Base-by-base conservation (phyloP, 2,797 vertebrate genomes). In the Salarias fasciatus region DNA sequence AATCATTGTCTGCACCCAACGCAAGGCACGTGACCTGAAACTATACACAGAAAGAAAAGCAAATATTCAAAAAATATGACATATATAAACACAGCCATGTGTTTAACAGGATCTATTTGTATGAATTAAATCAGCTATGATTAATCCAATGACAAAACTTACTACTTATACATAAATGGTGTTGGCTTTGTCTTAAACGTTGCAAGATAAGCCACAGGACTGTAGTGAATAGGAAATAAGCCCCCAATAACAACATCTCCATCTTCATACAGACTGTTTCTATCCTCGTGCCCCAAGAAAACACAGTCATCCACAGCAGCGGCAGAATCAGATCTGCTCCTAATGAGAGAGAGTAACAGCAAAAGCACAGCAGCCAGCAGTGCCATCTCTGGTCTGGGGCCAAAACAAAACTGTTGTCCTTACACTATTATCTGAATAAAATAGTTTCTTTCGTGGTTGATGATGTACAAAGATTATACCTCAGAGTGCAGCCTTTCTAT, bases 1-100 rank as follows among this genome's bases (percentile, higher is more conserved):
- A 24, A 67, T 83, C 92, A 93, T 91, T 3, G 90, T 91, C 56
- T 86, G 85, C 76, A 90, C 89, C 90, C 91, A 91, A 36, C 89
- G 86, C 13, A 92, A 74, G 9, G 89, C 86, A 59, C 88, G 79
- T 42, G 86, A 67, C 28, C 65, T 87, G 51, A 92, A 93, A 72
- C 91, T 92, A 69, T 37, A 63, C 10, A n/a, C 4, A 61, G n/a
- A 77, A 7, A 30, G 6, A 66, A 9, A 74, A 65, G 29, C 3
- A 65, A 7, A 35, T 6, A 9, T 37, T 62, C 7, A 64, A 59
- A 2, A 55, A 11, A 51, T 1, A 28, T 6, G 6, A 49, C 3
- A 64, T 8, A 13, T 30, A 50, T 2, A 13, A 6, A 30, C 5
- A 24, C 6, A 14, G 18, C 13, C 41, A 15, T 18, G 18, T 11